phyloP scores from a whole-genome alignment of 1,140 invertebrate genomes.

The Achroia grisella region DNA sequence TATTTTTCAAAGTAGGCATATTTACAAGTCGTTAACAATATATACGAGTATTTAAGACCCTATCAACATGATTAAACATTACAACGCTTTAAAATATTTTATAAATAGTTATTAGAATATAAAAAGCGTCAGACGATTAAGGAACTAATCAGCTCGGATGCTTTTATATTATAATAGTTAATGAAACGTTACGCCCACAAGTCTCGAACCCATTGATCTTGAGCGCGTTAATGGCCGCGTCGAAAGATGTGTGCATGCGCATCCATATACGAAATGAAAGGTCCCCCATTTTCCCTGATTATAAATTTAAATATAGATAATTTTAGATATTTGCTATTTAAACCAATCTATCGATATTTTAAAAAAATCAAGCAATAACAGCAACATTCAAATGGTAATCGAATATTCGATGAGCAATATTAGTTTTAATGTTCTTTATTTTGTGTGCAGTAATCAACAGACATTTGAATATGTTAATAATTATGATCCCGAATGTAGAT shows the following conservation, averaged over 20 bases:
- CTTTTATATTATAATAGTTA: conserved; percentile 64
- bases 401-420: no score
- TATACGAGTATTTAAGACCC: no score
- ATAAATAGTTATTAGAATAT: conserved; percentile 25
- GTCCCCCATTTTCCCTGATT: conserved; percentile 30
- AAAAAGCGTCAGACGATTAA: conserved; percentile 28
- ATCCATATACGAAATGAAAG: conserved; percentile 24
- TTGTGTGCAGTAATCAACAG: no score
- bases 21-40: no score
- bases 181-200: conserved; percentile 61
- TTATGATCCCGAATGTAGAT: no score
- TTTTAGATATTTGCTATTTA: conserved; percentile 18
- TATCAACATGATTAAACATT: neutral
- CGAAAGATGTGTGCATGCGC: conserved; percentile 39
- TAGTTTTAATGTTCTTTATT: no score
- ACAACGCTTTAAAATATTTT: conserved; percentile 17
- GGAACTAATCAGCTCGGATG: conserved; percentile 54
- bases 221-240: conserved; percentile 43
- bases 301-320: conserved; percentile 35
- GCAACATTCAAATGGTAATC: no score
- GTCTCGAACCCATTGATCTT: conserved; percentile 51
- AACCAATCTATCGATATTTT: conserved; percentile 23
- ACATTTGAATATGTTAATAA: no score
- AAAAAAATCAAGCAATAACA: no score
- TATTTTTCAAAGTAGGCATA: no score